Base-by-base conservation (phyloP, 2,797 vertebrate genomes). In the Euthynnus affinis region DNA sequence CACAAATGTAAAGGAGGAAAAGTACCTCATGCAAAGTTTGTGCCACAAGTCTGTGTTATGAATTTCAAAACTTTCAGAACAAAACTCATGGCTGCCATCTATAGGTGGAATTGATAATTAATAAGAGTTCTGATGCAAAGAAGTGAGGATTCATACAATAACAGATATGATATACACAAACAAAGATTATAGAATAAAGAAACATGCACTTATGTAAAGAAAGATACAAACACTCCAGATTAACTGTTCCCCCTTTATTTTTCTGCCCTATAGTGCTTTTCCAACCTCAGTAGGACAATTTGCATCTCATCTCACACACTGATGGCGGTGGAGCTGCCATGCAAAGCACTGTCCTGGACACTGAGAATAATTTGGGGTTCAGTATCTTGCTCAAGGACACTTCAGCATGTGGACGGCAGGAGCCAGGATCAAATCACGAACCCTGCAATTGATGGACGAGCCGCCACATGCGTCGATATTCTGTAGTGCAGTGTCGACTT, bases 21-120 rank as follows among this genome's bases (percentile, higher is more conserved):
- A 46, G 34, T 10, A 40, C 46, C 60, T 42, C 46, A 67, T 76
- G 81, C 40, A 69, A 76, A 69, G 73, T 84, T 78, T 73, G 61
- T 60, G 56, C 68, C 73, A 56, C 37, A 71, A 32, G 40, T 9
- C 51, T 80, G 37, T 80, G 37, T 64, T 63, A 59, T 46, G 27
- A 72, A 55, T 42, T 60, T 29, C 23, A 60, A 67, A 60, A 60
- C 18, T n/a, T 40, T 40, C 32, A 37, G 32, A 70, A 78, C 22
- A 58, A 84, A 90, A 88, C 64, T 74, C 84, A 81, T 83, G 85
- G 65, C 89, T 91, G 92, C 94, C 94, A 92, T 74, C 93, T 94
- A 83, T 59, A 78, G 95, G 89, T 27, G 78, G 68, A 68, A 73
- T n/a, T 65, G 27, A 75, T 75, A 63, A 69, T n/a, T 71, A 61